These are phyloP conservation scores for Protonibea diacanthus DNA, from an alignment of 2,797 vertebrate species.

Conservation along the genomic window DNA sequence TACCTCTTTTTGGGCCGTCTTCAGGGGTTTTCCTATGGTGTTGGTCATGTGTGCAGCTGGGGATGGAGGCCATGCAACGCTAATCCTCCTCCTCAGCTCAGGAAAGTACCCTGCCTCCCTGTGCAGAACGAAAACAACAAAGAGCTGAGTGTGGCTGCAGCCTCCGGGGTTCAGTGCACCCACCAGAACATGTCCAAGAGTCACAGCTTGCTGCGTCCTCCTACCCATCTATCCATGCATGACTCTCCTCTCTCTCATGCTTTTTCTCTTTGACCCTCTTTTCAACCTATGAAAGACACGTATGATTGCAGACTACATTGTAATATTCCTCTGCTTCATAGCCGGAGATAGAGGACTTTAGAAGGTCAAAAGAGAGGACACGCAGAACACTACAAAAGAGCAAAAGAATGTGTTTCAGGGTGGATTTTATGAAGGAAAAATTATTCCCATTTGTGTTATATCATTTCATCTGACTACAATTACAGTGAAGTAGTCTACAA, in stretches of 20 bases:
- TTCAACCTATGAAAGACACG: constrained; percentile 63
- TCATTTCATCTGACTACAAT: background rate
- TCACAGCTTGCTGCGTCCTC: constrained; percentile 84
- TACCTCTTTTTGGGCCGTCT: constrained; percentile 76
- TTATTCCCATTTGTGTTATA: background rate
- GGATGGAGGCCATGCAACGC: constrained; percentile 83
- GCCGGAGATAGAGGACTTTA: constrained; percentile 47
- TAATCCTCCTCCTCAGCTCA: constrained; percentile 83
- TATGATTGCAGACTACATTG: constrained; percentile 47
- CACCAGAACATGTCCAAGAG: constrained; percentile 85
- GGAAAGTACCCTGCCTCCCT: constrained; percentile 86
- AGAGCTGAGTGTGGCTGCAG: constrained; percentile 87
- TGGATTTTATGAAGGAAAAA: constrained; percentile 46
- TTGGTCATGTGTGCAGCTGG: constrained; percentile 87
- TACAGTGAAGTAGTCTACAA: background rate
- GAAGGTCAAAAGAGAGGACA: constrained; percentile 62
- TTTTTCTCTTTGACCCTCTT: constrained; percentile 63
- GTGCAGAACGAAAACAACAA: constrained; percentile 87
- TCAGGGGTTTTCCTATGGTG: constrained; percentile 81
- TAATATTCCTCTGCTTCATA: constrained; percentile 39
- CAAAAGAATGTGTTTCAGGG: constrained; percentile 48
- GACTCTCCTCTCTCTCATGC: constrained; percentile 66
- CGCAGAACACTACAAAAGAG: constrained; percentile 36
- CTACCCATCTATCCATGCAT: constrained; percentile 78
- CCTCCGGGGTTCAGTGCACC: constrained; percentile 85